Evolutionary conservation across 2,797 vertebrate genomes (phyloP).

Genomic region (Poecile montanus): DNA sequence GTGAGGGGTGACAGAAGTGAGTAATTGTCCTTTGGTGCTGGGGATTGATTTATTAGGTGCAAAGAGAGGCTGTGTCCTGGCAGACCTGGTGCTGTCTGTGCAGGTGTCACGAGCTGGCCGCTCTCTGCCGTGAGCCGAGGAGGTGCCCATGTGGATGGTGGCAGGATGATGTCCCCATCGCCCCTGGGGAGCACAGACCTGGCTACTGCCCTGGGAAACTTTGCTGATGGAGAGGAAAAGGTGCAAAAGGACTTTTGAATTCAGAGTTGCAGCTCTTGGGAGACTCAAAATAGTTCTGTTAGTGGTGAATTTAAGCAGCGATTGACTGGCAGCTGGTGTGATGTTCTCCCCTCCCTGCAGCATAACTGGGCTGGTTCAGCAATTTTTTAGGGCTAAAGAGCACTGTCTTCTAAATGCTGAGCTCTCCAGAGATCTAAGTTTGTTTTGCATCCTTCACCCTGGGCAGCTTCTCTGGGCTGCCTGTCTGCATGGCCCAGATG

Average conservation of each 20-base stretch:
- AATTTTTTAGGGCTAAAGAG: neutral
- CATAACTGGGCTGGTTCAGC: neutral
- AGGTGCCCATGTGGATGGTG: neutral
- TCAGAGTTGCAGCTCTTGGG: neutral
- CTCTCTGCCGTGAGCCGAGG: neutral
- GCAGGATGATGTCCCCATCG: neutral
- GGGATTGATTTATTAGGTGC: neutral
- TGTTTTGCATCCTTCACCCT: neutral
- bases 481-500: fast-evolving
- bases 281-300: neutral
- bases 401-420: neutral
- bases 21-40: neutral
- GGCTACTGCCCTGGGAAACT: neutral
- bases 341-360: neutral
- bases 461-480: neutral
- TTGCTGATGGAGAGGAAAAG: neutral
- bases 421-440: neutral
- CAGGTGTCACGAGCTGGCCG: neutral
- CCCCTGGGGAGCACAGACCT: neutral
- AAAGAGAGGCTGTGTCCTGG: neutral
- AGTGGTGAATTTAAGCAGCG: neutral
- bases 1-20: neutral
- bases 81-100: neutral
- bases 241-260: neutral
- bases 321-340: conserved; percentile 11